phyloP scores from a whole-genome alignment of 1,140 invertebrate genomes.

The Neodiprion virginianus region DNA sequence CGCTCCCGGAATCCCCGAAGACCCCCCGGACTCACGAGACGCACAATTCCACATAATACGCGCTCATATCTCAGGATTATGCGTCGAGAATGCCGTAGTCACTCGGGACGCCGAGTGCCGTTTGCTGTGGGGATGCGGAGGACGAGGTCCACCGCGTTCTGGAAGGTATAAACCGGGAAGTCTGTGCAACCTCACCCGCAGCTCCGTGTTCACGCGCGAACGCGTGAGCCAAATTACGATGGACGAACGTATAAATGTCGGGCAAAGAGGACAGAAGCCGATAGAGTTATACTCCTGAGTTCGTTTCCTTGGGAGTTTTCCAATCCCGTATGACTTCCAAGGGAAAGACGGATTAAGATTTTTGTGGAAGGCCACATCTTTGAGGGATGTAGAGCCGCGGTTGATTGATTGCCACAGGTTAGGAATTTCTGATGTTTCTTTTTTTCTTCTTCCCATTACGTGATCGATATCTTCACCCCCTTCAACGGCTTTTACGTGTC shows the following conservation, averaged over 20 bases:
- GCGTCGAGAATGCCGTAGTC: conserved; percentile 37
- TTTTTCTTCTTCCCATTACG: too few species aligned
- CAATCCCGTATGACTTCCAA: too few species aligned
- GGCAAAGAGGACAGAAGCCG: neutral
- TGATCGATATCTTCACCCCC: too few species aligned
- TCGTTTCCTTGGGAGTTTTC: too few species aligned
- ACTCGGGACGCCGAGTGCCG: conserved; percentile 19
- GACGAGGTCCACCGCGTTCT: neutral
- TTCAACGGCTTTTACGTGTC: too few species aligned
- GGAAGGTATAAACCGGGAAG: neutral
- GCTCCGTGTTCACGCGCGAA: neutral
- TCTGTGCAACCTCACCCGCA: too few species aligned
- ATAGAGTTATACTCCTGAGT: too few species aligned
- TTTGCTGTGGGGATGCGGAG: conserved; percentile 25
- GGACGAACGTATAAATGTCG: neutral
- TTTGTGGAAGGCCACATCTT: too few species aligned
- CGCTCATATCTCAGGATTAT: conserved; percentile 62
- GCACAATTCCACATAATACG: conserved; percentile 55
- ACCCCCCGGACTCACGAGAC: conserved; percentile 28
- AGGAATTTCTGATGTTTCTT: too few species aligned
- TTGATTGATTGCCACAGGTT: too few species aligned
- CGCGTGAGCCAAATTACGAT: neutral
- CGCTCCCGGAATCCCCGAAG: conserved; percentile 26
- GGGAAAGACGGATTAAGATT: too few species aligned
- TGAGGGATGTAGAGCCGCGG: too few species aligned